phyloP scores from a whole-genome alignment of 2,888 invertebrate genomes.

The Lycophotia porphyrea region DNA sequence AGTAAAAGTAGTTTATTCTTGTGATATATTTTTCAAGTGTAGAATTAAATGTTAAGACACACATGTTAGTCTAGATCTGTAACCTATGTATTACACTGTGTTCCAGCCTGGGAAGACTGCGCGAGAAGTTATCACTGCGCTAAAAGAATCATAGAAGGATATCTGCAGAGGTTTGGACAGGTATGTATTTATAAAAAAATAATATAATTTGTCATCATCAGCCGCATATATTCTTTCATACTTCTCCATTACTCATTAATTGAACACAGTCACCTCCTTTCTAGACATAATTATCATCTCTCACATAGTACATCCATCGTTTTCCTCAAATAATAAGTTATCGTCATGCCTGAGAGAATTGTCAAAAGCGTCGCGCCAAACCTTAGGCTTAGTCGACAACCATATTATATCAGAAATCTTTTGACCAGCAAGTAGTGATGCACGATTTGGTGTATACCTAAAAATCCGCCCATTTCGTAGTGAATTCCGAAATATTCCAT shows the following conservation, averaged over 20 bases:
- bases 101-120: conserved; percentile 92
- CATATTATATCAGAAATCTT: too few species aligned
- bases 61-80: background rate
- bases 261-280: background rate
- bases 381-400: too few species aligned
- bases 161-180: conserved; percentile 90
- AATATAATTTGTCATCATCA: background rate
- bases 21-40: background rate
- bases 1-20: too few species aligned
- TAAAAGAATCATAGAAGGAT: conserved; percentile 89
- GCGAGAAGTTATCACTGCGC: conserved; percentile 90
- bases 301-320: too few species aligned
- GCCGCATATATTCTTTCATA: background rate
- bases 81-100: background rate
- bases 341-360: too few species aligned
- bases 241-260: background rate
- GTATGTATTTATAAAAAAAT: conserved; percentile 73
- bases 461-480: too few species aligned
- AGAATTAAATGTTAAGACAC: background rate
- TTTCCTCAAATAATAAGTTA: too few species aligned
- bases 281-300: too few species aligned
- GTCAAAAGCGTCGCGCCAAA: too few species aligned
- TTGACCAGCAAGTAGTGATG: too few species aligned
- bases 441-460: too few species aligned
- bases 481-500: too few species aligned